A percentile compares a stretch with the other conserved stretches of the same genome.
These are phyloP conservation scores for Chymomyza caudatula DNA, from an alignment of 2,888 invertebrate genomes.

Conservation along the genomic window DNA sequence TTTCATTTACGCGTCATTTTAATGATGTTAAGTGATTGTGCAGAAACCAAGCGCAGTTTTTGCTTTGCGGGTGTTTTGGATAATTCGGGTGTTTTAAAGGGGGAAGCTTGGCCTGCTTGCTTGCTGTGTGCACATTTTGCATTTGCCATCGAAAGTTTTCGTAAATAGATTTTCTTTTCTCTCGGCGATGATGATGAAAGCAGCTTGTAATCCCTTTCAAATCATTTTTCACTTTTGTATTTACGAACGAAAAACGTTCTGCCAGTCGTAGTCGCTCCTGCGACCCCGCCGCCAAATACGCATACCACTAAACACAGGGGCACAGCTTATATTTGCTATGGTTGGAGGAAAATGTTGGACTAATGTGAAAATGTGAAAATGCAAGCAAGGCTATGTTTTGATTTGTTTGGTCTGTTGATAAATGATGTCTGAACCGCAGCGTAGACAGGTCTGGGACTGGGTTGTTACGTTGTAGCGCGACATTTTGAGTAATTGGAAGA, in stretches of 20 bases:
- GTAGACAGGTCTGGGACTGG: conserved; percentile 48
- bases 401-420: conserved; percentile 65
- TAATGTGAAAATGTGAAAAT: conserved; percentile 19
- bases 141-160: conserved; percentile 53
- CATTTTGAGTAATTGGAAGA: conserved; percentile 18
- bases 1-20: conserved; percentile 71
- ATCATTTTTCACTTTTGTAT: conserved; percentile 65
- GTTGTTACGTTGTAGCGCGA: conserved; percentile 4
- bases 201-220: conserved; percentile 66
- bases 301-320: conserved; percentile 4
- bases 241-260: not conserved
- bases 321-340: conserved; percentile 44
- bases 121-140: conserved; percentile 41
- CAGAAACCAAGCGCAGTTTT: conserved; percentile 45
- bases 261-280: not conserved
- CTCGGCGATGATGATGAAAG: conserved; percentile 46
- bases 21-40: conserved; percentile 72
- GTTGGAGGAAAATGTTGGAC: conserved; percentile 17
- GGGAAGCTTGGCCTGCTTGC: conserved; percentile 1
- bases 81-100: not conserved
- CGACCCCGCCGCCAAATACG: not conserved
- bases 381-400: conserved; percentile 48
- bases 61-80: not conserved
- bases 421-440: conserved; percentile 64
- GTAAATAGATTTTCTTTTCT: conserved; percentile 59